Base-by-base conservation (phyloP, 2,797 vertebrate species). In the Typhlichthys subterraneus region DNA sequence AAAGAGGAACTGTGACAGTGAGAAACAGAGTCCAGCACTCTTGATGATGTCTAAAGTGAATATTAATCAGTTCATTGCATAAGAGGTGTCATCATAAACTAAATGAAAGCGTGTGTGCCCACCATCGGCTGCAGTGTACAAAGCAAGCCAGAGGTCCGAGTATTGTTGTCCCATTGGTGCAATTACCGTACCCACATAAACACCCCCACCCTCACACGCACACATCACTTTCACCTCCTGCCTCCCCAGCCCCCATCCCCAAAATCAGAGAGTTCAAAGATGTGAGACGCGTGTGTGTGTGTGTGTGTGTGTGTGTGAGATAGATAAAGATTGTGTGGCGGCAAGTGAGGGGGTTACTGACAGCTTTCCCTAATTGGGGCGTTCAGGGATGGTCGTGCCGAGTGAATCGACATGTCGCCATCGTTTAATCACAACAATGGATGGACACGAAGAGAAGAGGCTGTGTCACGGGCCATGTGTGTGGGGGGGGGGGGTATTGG, bases 341-440 rank as follows among this genome's bases (percentile, higher is more conserved):
- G n/a, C 12, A 29, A 29, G 23, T 29, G 23, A 29, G 23, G 23
- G 23, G 3, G 23, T 29, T 29, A 29, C 4, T 29, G 23, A 29
- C 23, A 29, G 23, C 23, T 29, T 10, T 48, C n/a, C 72, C 76
- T 80, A 84, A 83, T 84, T 3, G 46, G 69, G 57, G 79, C 65
- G 58, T 76, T 82, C 80, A 85, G 75, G 86, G 88, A 73, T 87
- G 84, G 79, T 85, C 45, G 57, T 87, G 86, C 77, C 87, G 87
- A 89, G 92, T 81, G 88, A 94, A 94, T 92, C 69, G 14, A 75
- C 85, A 69, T 88, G 85, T 87, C 89, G 93, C 90, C 79, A 92
- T 89, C 89, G 83, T 84, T 90, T 93, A 93, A 89, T 81, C 85
- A 89, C 90, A 94, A 94, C 91, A 93, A 92, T 91, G 85, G 86